Base-by-base conservation (phyloP, 64 coral and sea anemone genomes). In the Actinia tenebrosa region DNA sequence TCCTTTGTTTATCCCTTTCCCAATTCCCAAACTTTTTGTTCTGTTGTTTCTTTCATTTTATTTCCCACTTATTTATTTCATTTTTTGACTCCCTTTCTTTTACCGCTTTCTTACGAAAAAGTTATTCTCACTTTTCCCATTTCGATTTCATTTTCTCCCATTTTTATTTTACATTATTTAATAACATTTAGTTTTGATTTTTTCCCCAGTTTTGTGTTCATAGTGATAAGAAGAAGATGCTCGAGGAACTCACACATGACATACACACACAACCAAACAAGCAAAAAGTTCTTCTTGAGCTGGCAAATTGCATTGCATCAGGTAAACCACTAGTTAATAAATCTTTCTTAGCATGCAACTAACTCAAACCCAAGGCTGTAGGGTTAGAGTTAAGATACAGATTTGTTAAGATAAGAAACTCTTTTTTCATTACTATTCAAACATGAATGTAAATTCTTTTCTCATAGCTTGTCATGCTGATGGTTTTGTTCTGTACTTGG, bases 181-280 rank as follows among this genome's bases (percentile, higher is more conserved):
- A 61, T 61, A 5, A 61, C 64, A n/a, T 69, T 19, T 77, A 47
- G 16, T 50, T 45, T 62, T 61, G 5, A 77, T 92, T 54, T 80
- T 87, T 78, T 77, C 84, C 54, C 27, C 60, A 98, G 96, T 98
- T 98, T 89, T 95, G 96, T 95, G 96, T 98, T 79, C 96, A 98
- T 45, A 98, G 96, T 86, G 96, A 98, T 71, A 98, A 98, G 64
- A 98, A 98, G 85, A 98, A 95, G 44, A 95, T 95, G 96, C 85
- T 98, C 1, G 69, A 98, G 23, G 95, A 98, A 44, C 63, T 98
- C 13, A 98, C 95, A 53, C 89, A 94, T 84, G 95, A 98, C 46
- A 98, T 98, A 79, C 96, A 98, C 45, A 89, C 94, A 18, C 93
- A 93, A 44, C 96, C 96, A 26, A 98, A 98, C 66, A 98, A 98